Evolutionary conservation across 2,888 invertebrate species (phyloP), one percentile per base, ranked within the genome.

Genomic region (Andrena minutula): DNA sequence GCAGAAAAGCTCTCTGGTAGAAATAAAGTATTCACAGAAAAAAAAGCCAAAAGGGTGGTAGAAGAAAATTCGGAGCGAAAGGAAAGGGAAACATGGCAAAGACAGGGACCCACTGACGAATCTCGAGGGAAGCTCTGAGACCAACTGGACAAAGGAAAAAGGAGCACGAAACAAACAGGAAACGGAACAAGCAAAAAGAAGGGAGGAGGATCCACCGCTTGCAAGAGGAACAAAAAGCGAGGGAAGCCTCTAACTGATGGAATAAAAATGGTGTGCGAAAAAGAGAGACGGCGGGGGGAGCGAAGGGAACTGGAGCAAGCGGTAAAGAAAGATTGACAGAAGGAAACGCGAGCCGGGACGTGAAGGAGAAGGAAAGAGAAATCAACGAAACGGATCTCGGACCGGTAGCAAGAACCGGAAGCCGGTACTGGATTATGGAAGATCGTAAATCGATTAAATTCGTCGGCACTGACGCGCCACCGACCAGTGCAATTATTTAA

Each of bases 361-460:
- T 8, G 41, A 10, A 28, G 49, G 30, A 30, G 30, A 30, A 65
- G 51, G 72, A n/a, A 58, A 41, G 66, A 49, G 75, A 79, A 85
- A 88, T 83, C 83, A 82, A 66, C 82, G 69, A 75, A 66, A 86
- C 78, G 71, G 79, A 88, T 88, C 87, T 79, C 82, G 51, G 5
- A 51, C 12, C 16, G 64, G 41, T 10, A n/a, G 56, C 60, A 56
- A 80, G 77, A 84, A 83, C 83, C 85, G 85, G 81, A 88, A 87
- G 86, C 70, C 58, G 30, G 56, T 60, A 51, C 41, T n/a, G 82
- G 76, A 83, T 85, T 79, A 77, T 51, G 71, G 70, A 75, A 80
- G 85, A 84, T 85, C 64, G 81, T 81, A 76, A 79, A 88, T 88
- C 85, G 85, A 85, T 88, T 78, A 70, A 84, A 82, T 63, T 75